Conservation (phyloP, 2,888 invertebrate species). For the Dicyrtoma fusca region DNA sequence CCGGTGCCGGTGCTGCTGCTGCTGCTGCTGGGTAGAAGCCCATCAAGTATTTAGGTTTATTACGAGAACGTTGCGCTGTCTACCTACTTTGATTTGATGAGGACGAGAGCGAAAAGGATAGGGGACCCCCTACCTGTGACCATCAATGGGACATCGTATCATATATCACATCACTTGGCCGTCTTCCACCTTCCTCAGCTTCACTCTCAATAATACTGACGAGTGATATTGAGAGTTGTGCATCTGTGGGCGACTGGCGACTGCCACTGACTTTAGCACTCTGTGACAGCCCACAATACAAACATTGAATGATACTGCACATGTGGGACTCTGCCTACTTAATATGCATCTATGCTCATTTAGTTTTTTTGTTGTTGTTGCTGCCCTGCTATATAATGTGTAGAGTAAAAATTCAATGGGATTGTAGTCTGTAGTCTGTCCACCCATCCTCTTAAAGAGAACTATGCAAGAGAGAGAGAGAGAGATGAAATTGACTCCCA, state of each 20-base stretch:
- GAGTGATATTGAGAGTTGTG: background rate
- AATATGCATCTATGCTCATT: constrained; percentile 5
- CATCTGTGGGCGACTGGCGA: constrained; percentile 3
- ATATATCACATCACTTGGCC: constrained; percentile 32
- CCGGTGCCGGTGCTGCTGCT: too few relatives aligned
- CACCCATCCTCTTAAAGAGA: background rate
- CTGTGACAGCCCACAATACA: background rate
- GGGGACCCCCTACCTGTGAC: constrained; percentile 31
- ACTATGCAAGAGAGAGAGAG: background rate
- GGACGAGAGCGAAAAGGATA: background rate
- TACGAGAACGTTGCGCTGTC: too few relatives aligned
- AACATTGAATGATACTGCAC: too few relatives aligned
- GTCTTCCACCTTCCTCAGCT: background rate
- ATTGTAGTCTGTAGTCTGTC: too few relatives aligned
- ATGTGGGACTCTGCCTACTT: background rate
- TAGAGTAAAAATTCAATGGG: constrained; percentile 3
- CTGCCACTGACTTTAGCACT: constrained; percentile 33
- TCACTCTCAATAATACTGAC: constrained; percentile 16
- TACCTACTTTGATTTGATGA: too few relatives aligned
- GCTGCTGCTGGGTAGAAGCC: too few relatives aligned
- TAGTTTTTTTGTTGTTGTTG: too few relatives aligned
- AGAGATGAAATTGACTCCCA: background rate
- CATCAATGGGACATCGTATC: constrained; percentile 33
- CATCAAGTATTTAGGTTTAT: too few relatives aligned
- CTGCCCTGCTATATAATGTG: background rate